Evolutionary conservation across 1,140 invertebrate genomes (phyloP).

Genomic region (Orius insidiosus): DNA sequence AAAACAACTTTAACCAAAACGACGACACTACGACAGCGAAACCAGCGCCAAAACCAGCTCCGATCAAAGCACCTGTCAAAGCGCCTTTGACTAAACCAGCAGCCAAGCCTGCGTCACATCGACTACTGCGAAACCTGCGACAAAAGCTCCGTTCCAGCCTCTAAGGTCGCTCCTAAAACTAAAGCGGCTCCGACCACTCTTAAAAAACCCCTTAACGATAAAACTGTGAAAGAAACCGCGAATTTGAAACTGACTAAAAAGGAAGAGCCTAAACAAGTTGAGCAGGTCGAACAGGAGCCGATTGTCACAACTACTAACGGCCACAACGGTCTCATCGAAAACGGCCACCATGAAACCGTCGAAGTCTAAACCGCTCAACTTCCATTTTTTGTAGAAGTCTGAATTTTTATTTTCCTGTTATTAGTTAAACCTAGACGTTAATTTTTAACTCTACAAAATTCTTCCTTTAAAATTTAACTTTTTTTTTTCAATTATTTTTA

Average conservation of each 20-base stretch:
- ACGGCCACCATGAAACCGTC: slow-evolving; percentile 7
- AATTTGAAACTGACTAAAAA: slow-evolving; percentile 7
- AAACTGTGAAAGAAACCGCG: slow-evolving; percentile 13
- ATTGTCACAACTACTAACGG: slow-evolving; percentile 16
- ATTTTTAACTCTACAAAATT: slow-evolving; percentile 3
- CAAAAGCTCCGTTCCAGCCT: too few relatives aligned
- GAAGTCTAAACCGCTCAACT: not conserved
- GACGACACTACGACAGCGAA: not conserved
- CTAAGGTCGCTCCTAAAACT: slow-evolving; percentile 5
- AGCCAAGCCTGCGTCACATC: slow-evolving; percentile 1
- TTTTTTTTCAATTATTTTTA: not conserved
- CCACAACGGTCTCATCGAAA: slow-evolving; percentile 11
- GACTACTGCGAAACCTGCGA: too few relatives aligned
- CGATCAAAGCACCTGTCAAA: not conserved
- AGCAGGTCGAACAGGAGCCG: slow-evolving; percentile 8
- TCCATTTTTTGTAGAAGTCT: slow-evolving; percentile 3
- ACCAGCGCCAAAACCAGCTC: not conserved
- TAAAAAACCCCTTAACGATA: slow-evolving; percentile 12
- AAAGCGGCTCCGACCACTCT: not conserved
- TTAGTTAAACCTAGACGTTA: not conserved
- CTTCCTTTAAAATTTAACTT: not conserved
- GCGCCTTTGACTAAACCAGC: too few relatives aligned
- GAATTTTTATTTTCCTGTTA: not conserved
- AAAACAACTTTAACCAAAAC: slow-evolving; percentile 1
- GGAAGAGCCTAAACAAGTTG: slow-evolving; percentile 7